Percentiles rank a stretch among this genome's conserved stretches.
phyloP scores from a whole-genome alignment of 2,888 invertebrate genomes.

The Isoperla grammatica region DNA sequence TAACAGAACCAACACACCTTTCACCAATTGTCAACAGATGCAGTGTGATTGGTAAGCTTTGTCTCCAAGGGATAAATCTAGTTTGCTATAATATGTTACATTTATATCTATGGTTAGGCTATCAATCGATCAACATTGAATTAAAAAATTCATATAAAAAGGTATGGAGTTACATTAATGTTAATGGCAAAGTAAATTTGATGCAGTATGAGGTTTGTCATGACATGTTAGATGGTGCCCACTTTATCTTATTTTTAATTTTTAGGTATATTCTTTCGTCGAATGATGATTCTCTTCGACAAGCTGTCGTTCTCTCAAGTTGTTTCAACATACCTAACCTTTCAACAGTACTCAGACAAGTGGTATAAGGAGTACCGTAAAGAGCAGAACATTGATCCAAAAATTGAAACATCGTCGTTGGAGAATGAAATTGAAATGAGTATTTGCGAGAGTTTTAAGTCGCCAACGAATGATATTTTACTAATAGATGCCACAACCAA shows the following conservation, averaged over 20 bases:
- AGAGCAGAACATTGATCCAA: constrained; percentile 9
- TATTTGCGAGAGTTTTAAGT: constrained; percentile 16
- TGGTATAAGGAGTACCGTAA: constrained; percentile 2
- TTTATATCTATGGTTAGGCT: no score
- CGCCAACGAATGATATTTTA: background rate
- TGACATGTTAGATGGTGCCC: no score
- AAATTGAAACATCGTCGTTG: constrained; percentile 1
- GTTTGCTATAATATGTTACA: no score
- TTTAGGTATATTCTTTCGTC: constrained; percentile 71
- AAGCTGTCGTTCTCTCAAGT: constrained; percentile 80
- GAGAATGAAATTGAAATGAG: constrained; percentile 23
- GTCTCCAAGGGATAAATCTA: background rate
- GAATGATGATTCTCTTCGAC: constrained; percentile 75
- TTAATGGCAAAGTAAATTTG: no score
- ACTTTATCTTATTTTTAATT: no score
- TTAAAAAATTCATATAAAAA: no score
- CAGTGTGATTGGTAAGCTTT: constrained; percentile 58
- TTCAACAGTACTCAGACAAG: constrained; percentile 59
- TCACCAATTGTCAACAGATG: constrained; percentile 57
- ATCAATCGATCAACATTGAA: no score
- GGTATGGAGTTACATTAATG: no score
- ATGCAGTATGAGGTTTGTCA: no score
- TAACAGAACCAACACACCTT: constrained; percentile 53
- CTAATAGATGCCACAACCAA: no score
- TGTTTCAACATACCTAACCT: constrained; percentile 65